Evolutionary conservation across 2,888 invertebrate species (phyloP).

Genomic region (Pseudeuparius sepicola): DNA sequence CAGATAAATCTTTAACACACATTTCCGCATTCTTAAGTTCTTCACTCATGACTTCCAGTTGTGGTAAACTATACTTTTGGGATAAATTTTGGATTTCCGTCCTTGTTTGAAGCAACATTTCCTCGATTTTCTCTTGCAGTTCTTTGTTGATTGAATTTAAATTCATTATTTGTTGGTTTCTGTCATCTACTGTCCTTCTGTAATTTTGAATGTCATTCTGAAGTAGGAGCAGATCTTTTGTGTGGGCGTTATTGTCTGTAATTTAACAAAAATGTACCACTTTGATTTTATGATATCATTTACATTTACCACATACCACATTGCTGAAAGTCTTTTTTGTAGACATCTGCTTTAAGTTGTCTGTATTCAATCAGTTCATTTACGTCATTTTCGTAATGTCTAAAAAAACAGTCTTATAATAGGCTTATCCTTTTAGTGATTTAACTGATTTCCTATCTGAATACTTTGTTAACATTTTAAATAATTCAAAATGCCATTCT

Average conservation of each 20-base stretch:
- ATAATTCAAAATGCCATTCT: too few species aligned
- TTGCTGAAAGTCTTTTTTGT: conserved; percentile 26
- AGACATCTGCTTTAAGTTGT: conserved; percentile 25
- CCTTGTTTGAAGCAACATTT: conserved; percentile 30
- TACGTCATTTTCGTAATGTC: conserved; percentile 27
- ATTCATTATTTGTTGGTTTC: conserved; percentile 27
- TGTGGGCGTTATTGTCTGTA: conserved; percentile 26
- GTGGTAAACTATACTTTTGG: conserved; percentile 30
- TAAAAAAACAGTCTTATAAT: conserved; percentile 17
- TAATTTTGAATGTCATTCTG: conserved; percentile 30
- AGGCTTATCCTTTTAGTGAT: too few species aligned
- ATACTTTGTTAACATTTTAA: conserved; percentile 7
- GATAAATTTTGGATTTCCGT: conserved; percentile 31
- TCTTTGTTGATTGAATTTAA: conserved; percentile 29
- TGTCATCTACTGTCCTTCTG: conserved; percentile 27
- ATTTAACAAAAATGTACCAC: conserved; percentile 4
- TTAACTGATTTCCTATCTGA: conserved; percentile 10
- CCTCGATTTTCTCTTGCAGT: conserved; percentile 30
- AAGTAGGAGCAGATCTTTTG: conserved; percentile 25
- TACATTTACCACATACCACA: conserved; percentile 24
- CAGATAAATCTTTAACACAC: conserved; percentile 25
- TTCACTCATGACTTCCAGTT: conserved; percentile 30
- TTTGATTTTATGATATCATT: conserved; percentile 6
- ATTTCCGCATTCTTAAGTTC: conserved; percentile 28
- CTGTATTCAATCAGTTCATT: conserved; percentile 30